These are phyloP conservation scores for Crossocerus cetratus DNA, from an alignment of 2,888 invertebrate species.

Conservation along the genomic window DNA sequence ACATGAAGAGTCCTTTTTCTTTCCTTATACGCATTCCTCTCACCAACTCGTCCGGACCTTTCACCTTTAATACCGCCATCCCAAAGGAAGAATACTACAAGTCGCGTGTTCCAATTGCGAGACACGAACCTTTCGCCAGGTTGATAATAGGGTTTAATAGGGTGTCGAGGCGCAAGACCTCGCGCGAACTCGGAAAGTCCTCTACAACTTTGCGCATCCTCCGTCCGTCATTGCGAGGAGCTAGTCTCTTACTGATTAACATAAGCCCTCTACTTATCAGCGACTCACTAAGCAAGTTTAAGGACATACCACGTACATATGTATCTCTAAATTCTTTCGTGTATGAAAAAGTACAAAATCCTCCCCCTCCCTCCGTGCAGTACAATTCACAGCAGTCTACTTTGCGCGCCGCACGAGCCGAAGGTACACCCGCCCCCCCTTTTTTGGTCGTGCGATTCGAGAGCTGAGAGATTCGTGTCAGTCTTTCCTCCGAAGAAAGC, in stretches of 20 bases:
- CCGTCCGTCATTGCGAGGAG: too few species aligned
- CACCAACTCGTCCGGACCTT: conserved; percentile 20
- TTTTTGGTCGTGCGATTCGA: conserved; percentile 25
- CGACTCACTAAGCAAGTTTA: conserved; percentile 33
- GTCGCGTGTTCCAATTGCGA: too few species aligned
- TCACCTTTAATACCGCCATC: conserved; percentile 14
- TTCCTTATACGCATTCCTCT: conserved; percentile 34
- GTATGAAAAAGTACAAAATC: conserved; percentile 49
- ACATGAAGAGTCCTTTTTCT: conserved; percentile 24
- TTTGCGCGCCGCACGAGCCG: conserved; percentile 25
- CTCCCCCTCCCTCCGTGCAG: conserved; percentile 30
- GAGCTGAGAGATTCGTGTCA: conserved; percentile 55
- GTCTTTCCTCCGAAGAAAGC: conserved; percentile 55
- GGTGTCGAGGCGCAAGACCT: too few species aligned
- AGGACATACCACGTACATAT: conserved; percentile 28
- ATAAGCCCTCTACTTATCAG: conserved; percentile 32
- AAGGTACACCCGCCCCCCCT: conserved; percentile 30
- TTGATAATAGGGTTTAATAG: too few species aligned
- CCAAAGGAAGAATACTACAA: conserved; percentile 8
- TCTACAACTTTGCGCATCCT: too few species aligned
- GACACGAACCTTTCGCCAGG: too few species aligned
- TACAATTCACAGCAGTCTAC: conserved; percentile 38
- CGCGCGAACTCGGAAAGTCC: too few species aligned
- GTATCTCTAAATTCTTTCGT: conserved; percentile 22
- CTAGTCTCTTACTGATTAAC: too few species aligned